Evolutionary conservation across 2,797 vertebrate genomes (phyloP), one percentile per base, ranked within the genome.

Genomic region (Acropternis orthonyx): DNA sequence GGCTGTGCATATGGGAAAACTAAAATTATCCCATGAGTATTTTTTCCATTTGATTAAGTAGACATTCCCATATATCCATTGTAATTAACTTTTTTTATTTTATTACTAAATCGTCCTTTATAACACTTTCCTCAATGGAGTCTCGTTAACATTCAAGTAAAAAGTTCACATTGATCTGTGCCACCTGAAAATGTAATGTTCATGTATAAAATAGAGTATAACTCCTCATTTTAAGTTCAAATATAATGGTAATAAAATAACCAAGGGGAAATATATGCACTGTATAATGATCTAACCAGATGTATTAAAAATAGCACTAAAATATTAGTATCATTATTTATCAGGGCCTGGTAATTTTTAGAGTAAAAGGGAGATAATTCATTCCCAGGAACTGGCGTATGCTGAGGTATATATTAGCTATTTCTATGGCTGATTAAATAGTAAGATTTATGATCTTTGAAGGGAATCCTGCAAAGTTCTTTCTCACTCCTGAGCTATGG

Each of bases 191-290:
- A 58, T 0, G 1, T 94, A 84, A 90, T 61, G 37, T 78, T 90
- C 48, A 7, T 72, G 15, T 93, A 32, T 90, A 92, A 94, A 86
- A 78, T 41, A 78, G 34, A 88, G 23, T 75, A 56, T 88, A 89
- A 75, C 74, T 93, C 66, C 85, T 93, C 34, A 61, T 91, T 90
- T 92, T 86, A 84, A 76, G 62, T 89, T 92, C 1, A 51, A 58
- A 39, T 90, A 23, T 85, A 66, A 67, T 75, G 51, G 85, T 82
- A 79, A 63, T 94, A 86, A 95, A 93, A 82, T 77, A 95, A 83
- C 71, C 49, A 68, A 87, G 79, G 59, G 44, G 67, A 90, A 85
- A 51, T 87, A 56, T 36, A 68, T 92, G 52, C 49, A 36, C 39
- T 74, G 54, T 37, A 65, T 87, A 80, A 87, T 63, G 55, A 75